Evolutionary conservation across 2,797 vertebrate genomes (phyloP), one percentile per base, ranked within the genome.

Genomic region (Sarcoramphus papa): DNA sequence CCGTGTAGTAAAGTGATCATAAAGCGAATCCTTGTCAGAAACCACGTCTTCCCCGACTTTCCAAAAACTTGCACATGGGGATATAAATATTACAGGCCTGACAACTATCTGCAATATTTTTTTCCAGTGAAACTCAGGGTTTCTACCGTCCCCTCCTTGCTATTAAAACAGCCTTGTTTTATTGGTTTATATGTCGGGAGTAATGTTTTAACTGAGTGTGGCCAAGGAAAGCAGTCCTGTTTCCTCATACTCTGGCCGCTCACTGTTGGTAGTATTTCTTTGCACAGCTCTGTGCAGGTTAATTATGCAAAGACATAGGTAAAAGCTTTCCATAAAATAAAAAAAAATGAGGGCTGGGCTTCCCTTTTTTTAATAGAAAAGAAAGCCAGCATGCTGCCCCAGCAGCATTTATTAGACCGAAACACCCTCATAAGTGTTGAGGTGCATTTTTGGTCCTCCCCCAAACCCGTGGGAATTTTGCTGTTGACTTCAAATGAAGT

Each of bases 371-470:
- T 28, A 45, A 56, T 24, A 13, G 40, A 54, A 37, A 70, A 73
- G 43, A 40, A 73, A 68, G 12, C 15, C 54, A 28, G 6, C 6
- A 3, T 30, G 14, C 24, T 56, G 77, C 15, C 47, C 35, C 33
- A 14, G n/a, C 24, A 19, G 41, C 35, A 7, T 62, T 76, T 45
- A 8, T 30, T 27, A 60, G 37, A 27, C 48, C 25, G 37, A 56
- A 68, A 51, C 30, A 10, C 11, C 60, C 35, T n/a, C 3, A 0
- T 3, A 14, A 10, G 21, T 6, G 6, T 8, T 15, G 48, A 67
- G 43, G 37, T 62, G 27, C 1, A 2, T 33, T 83, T 73, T 19
- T 47, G 21, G 23, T 3, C 3, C 30, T 8, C 30, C 9, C 1
- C 4, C 10, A 57, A 50, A n/a, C 12, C 37, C 4, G 0, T 40